These are phyloP conservation scores for Adelges cooleyi DNA, from an alignment of 1,140 invertebrate genomes.

Conservation along the genomic window DNA sequence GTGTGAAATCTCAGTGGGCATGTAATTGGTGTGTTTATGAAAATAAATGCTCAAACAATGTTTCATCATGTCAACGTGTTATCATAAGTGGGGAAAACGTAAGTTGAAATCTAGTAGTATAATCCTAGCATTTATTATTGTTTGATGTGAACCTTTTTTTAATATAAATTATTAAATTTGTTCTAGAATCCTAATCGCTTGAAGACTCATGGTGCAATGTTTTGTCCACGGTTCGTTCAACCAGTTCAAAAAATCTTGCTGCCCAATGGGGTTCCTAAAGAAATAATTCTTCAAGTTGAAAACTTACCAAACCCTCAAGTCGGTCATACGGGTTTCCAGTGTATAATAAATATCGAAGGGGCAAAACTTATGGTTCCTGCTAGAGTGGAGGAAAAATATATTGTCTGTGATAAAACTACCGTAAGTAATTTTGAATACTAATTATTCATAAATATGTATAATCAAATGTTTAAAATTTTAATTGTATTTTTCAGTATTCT, in stretches of 20 bases:
- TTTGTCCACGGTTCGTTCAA: constrained; percentile 67
- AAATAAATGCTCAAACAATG: constrained; percentile 84
- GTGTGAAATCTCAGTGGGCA: constrained; percentile 77
- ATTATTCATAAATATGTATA: not conserved
- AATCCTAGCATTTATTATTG: not conserved
- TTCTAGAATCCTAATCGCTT: constrained; percentile 58
- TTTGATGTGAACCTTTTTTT: constrained; percentile 7
- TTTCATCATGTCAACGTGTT: constrained; percentile 60
- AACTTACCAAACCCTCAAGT: constrained; percentile 77
- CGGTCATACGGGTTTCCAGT: constrained; percentile 77
- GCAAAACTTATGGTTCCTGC: constrained; percentile 80
- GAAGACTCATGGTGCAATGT: constrained; percentile 57
- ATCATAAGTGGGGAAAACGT: constrained; percentile 74
- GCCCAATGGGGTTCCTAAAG: constrained; percentile 77
- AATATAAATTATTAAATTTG: not conserved
- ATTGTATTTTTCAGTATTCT: constrained; percentile 52
- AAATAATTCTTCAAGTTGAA: constrained; percentile 76
- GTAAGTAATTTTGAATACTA: constrained; percentile 38
- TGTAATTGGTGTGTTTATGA: constrained; percentile 96
- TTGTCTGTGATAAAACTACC: constrained; percentile 80
- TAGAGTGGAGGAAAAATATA: constrained; percentile 63
- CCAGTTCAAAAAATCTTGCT: constrained; percentile 56
- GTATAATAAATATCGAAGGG: constrained; percentile 79
- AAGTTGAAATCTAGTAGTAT: constrained; percentile 36
- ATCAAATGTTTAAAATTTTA: constrained; percentile 6